Evolutionary conservation across 2,113 vertebrate species (phyloP), one percentile per base, ranked within the genome.

Genomic region (Psittacara wagleri): DNA sequence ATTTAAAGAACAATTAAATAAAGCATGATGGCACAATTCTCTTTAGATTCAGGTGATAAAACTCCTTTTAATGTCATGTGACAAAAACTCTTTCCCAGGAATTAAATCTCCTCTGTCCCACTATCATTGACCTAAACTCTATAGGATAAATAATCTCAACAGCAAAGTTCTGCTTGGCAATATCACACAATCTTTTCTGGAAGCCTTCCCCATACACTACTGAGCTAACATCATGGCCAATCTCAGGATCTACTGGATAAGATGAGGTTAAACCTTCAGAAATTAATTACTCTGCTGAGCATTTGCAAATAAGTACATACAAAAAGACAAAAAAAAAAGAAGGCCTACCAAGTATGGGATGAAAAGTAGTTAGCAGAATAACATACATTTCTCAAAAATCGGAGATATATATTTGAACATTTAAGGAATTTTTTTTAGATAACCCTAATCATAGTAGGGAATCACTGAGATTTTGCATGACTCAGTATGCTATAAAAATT

Each of bases 391-490:
- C 44, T 82, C 76, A 63, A 94, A 83, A 94, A 94, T 2, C 70
- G 11, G 44, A 93, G 55, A 43, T 13, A 46, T 84, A 89, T 52
- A 95, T 93, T 94, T 86, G 54, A 92, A 51, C 48, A 73, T 17
- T 23, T 75, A 83, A 85, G 31, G 12, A 22, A 19, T 33, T 86
- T 93, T 95, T 96, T 95, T 97, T 85, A 95, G 67, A 67, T 54
- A 68, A 52, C 3, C 6, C 35, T 86, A 64, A 87, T 94, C 43
- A 62, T 49, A 92, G 52, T 68, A 68, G 57, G 69, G 75, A 81
- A 95, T 88, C 28, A 92, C 55, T 89, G 74, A 88, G 23, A 96
- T 93, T 95, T 95, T 95, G 49, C 90, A 67, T 81, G 82, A 77
- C 59, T 88, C 48, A 84, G 55, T 63, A 80, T 44, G 35, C 54